Percentiles rank a stretch among this genome's conserved stretches.
phyloP scores from a whole-genome alignment of 2,888 invertebrate species.

The Lissocephala sabroskyi region DNA sequence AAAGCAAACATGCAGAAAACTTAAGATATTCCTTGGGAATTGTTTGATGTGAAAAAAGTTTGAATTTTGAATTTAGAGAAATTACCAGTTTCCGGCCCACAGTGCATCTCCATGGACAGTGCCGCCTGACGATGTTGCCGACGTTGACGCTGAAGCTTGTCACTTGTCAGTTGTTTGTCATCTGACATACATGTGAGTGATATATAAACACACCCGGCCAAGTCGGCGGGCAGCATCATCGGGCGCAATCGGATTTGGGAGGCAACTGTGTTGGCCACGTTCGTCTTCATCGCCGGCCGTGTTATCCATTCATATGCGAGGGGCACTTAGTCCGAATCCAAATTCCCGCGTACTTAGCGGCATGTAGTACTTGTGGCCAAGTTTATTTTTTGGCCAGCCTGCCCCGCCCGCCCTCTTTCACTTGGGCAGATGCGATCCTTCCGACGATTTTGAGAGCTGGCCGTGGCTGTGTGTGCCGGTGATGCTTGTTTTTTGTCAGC shows the following conservation, averaged over 20 bases:
- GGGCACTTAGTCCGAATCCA: constrained; percentile 42
- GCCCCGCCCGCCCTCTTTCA: too few species aligned
- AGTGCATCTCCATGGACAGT: too few species aligned
- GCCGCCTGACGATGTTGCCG: too few species aligned
- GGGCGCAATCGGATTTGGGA: not conserved
- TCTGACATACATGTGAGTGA: constrained; percentile 69
- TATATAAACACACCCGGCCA: constrained; percentile 62
- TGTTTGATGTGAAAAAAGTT: too few species aligned
- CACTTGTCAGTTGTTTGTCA: constrained; percentile 71
- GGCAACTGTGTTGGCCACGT: constrained; percentile 39
- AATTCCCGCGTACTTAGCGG: constrained; percentile 53
- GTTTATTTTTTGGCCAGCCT: constrained; percentile 10
- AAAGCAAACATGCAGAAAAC: too few species aligned
- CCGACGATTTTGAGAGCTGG: not conserved
- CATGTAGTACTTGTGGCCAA: constrained; percentile 35
- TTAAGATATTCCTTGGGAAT: too few species aligned
- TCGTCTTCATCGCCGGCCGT: not conserved
- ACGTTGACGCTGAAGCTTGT: constrained; percentile 62
- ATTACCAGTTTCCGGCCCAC: too few species aligned
- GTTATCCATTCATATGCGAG: constrained; percentile 22
- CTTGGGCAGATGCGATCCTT: not conserved
- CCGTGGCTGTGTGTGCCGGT: constrained; percentile 24
- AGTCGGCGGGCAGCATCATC: constrained; percentile 9
- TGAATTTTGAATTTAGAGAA: too few species aligned
- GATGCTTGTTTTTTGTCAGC: constrained; percentile 68